phyloP scores from a whole-genome alignment of 2,113 vertebrate genomes.

The Uria lomvia region DNA sequence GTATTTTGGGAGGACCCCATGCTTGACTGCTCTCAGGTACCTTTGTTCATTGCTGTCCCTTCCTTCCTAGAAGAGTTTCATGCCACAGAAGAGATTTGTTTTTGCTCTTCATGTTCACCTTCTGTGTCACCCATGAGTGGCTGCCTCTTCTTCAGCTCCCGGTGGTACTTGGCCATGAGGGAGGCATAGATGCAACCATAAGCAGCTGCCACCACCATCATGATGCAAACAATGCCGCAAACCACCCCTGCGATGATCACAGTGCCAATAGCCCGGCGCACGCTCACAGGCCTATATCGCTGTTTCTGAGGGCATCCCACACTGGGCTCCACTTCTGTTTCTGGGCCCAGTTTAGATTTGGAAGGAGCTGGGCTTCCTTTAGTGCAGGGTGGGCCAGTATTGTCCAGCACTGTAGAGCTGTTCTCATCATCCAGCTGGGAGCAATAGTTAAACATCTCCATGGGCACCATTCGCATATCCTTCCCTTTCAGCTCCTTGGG shows the following conservation, averaged over 20 bases:
- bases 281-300: constrained; percentile 88
- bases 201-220: constrained; percentile 98
- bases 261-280: constrained; percentile 93
- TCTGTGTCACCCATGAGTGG: constrained; percentile 95
- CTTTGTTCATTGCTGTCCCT: constrained; percentile 45
- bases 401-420: constrained; percentile 74
- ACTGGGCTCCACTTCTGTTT: constrained; percentile 72
- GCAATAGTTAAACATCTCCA: constrained; percentile 99
- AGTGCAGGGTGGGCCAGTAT: constrained; percentile 83
- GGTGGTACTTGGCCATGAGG: constrained; percentile 98
- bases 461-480: constrained; percentile 92
- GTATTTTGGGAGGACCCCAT: constrained; percentile 41
- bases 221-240: constrained; percentile 95
- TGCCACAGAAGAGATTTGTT: constrained; percentile 97
- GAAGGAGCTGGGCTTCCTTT: constrained; percentile 72
- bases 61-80: constrained; percentile 67
- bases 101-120: constrained; percentile 89
- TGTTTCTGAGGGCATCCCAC: constrained; percentile 80
- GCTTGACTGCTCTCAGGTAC: constrained; percentile 56
- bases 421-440: constrained; percentile 93
- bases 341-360: constrained; percentile 68
- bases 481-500: constrained; percentile 96
- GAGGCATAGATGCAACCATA: constrained; percentile 98
- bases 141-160: constrained; percentile 97
- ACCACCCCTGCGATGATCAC: constrained; percentile 96